Evolutionary conservation across 2,797 vertebrate species (phyloP), one percentile per base, ranked within the genome.

Genomic region (Myoxocephalus aenaeus): DNA sequence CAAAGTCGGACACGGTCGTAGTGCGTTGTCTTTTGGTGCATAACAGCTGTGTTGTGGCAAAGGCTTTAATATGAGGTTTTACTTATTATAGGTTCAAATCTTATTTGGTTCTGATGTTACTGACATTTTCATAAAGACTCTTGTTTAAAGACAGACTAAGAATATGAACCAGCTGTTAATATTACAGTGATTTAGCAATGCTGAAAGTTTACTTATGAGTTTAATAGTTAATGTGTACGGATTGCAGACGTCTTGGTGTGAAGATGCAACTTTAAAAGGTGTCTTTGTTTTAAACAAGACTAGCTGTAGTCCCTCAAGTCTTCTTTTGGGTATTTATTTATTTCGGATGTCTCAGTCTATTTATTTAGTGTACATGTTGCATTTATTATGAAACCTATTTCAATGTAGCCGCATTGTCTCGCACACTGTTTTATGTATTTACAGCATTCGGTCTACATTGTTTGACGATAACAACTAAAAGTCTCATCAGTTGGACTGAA

Each of bases 11-110:
- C 75, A 53, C 48, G 77, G 70, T 77, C 50, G 63, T 7, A 5
- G 73, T 27, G 8, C 53, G 15, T 42, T 62, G n/a, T 70, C 29
- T 38, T 64, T 25, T 22, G 46, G 48, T 70, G 36, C 20, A 14
- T 17, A 73, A n/a, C 91, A 92, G 86, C 91, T 93, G 80, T 87
- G 75, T 76, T 14, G 76, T 92, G 88, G 75, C 51, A 40, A 61
- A 53, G 6, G 42, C 61, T 70, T 87, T 86, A 88, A 89, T 91
- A 63, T 50, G 65, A 78, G 77, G 61, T 62, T 78, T 54, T 17
- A 36, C 57, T 81, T 62, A 71, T 85, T 81, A 79, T 75, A 64
- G 62, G 71, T 66, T 78, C 6, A 51, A 36, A 73, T 78, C 50
- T 44, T 64, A 46, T 71, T 48, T 72, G 14, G 59, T 56, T 44